Evolutionary conservation across 2,888 invertebrate species (phyloP).

Genomic region (Lathronympha strigana): DNA sequence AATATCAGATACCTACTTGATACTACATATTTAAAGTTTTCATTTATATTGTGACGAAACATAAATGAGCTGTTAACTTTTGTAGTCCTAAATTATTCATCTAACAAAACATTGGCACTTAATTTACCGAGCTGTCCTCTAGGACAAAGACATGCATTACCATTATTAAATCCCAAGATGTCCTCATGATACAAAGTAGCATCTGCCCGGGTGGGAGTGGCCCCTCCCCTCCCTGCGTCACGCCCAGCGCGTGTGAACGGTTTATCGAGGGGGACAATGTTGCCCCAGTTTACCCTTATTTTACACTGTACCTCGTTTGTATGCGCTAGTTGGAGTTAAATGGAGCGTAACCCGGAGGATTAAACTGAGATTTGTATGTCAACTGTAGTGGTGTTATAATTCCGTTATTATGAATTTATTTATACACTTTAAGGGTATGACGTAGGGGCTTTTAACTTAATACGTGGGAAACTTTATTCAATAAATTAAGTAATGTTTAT

Average conservation of each 20-base stretch:
- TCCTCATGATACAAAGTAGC: slow-evolving; percentile 62
- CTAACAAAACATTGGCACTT: neutral
- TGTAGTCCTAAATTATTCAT: neutral
- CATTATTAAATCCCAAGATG: slow-evolving; percentile 58
- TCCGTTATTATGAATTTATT: slow-evolving; percentile 24
- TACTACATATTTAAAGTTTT: too few species aligned
- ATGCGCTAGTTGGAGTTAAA: slow-evolving; percentile 68
- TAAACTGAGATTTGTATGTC: slow-evolving; percentile 69
- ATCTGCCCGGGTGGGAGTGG: slow-evolving; percentile 72
- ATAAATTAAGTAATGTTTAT: slow-evolving; percentile 12
- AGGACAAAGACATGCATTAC: slow-evolving; percentile 1
- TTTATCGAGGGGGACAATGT: slow-evolving; percentile 73
- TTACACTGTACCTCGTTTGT: slow-evolving; percentile 64
- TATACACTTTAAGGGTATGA: slow-evolving; percentile 13
- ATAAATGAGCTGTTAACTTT: neutral
- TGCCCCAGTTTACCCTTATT: slow-evolving; percentile 69
- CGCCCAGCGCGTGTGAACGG: slow-evolving; percentile 78
- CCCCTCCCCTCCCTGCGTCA: slow-evolving; percentile 56
- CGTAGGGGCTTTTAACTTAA: neutral
- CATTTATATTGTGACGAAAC: too few species aligned
- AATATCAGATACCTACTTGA: too few species aligned
- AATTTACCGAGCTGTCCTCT: neutral
- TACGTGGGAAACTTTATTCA: slow-evolving; percentile 28
- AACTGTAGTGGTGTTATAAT: slow-evolving; percentile 42
- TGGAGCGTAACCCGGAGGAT: slow-evolving; percentile 69